phyloP scores from a whole-genome alignment of 2,113 vertebrate genomes.

The Acrocephalus arundinaceus region DNA sequence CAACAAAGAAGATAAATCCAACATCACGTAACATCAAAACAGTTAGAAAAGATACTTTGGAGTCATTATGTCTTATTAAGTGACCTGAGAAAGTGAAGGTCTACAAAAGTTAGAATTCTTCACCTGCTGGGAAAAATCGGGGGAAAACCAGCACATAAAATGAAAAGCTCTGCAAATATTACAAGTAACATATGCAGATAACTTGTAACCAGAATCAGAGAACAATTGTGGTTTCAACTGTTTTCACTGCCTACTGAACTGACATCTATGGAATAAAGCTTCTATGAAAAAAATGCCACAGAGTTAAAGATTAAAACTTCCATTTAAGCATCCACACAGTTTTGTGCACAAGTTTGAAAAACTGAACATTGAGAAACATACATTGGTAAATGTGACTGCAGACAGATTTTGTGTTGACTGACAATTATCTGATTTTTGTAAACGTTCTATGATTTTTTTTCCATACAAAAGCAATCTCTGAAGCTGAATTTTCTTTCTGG shows the following conservation, averaged over 20 bases:
- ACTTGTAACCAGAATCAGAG: neutral
- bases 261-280: neutral
- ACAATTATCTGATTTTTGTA: neutral
- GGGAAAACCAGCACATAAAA: neutral
- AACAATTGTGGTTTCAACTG: neutral
- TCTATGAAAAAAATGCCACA: neutral
- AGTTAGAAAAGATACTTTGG: neutral
- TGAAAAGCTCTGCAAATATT: neutral
- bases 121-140: neutral
- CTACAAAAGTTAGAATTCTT: neutral
- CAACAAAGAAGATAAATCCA: conserved; percentile 6
- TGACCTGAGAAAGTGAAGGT: neutral
- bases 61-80: neutral
- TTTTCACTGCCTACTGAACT: neutral
- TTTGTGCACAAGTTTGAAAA: neutral
- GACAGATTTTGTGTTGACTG: neutral
- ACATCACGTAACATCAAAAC: neutral
- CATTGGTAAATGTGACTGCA: neutral
- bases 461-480: neutral
- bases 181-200: neutral
- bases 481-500: neutral
- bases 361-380: neutral
- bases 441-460: neutral
- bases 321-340: neutral
- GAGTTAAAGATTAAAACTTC: neutral